Conservation (phyloP, 1,140 invertebrate genomes). For the Ptiloglossa arizonensis region DNA sequence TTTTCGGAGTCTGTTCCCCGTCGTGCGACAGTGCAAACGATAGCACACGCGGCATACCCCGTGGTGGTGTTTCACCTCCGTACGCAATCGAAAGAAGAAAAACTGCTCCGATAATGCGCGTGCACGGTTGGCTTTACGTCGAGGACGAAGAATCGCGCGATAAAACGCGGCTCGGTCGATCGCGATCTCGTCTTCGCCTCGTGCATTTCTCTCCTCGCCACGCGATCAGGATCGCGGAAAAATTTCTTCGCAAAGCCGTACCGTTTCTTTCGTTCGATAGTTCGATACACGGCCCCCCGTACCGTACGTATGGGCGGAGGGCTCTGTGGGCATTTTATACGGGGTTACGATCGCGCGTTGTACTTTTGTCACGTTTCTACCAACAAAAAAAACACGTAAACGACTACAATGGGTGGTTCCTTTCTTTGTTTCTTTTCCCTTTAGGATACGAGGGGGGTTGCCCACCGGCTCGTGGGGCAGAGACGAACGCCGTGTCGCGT, state of each 20-base stretch:
- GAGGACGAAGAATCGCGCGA: not conserved
- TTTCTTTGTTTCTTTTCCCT: slow-evolving; percentile 62
- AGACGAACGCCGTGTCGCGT: slow-evolving; percentile 25
- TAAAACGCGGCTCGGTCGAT: too few species aligned
- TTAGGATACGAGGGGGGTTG: slow-evolving; percentile 57
- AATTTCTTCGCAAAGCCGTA: too few species aligned
- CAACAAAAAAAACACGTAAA: slow-evolving; percentile 75
- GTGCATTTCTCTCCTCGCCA: too few species aligned
- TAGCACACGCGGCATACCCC: not conserved
- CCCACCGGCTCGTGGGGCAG: slow-evolving; percentile 32
- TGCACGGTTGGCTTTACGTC: slow-evolving; percentile 39
- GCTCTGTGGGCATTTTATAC: too few species aligned
- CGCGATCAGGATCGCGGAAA: not conserved
- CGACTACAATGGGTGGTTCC: slow-evolving; percentile 75
- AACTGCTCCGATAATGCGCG: not conserved
- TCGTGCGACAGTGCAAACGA: slow-evolving; percentile 26
- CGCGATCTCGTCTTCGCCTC: too few species aligned
- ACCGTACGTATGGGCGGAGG: too few species aligned
- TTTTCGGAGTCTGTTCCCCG: not conserved
- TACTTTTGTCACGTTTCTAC: not conserved
- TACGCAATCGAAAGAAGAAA: not conserved
- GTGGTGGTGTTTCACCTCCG: slow-evolving; percentile 18
- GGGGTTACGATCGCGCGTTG: not conserved
- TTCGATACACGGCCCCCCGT: too few species aligned
- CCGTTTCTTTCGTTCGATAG: not conserved